Base-by-base conservation (phyloP, 2,113 vertebrate genomes). In the Ornithorhynchus anatinus region DNA sequence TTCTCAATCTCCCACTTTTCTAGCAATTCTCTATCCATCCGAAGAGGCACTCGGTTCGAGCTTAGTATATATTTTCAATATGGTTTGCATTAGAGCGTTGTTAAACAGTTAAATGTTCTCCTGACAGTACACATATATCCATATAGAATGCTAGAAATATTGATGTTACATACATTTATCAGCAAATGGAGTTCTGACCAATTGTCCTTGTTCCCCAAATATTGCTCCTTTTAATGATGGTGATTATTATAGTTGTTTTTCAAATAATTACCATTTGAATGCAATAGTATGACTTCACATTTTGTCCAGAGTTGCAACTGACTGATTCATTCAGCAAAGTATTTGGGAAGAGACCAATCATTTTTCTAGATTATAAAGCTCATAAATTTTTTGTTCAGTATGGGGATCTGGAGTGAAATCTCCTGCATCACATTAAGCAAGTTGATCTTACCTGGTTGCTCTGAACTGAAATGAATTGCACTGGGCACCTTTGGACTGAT, bases 311-410 rank as follows among this genome's bases (percentile, higher is more conserved):
- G 4, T 31, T 20, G 5, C 11, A 4, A 19, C 15, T 69, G 44
- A 69, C 58, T 75, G 69, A 67, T 79, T 80, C 85, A 69, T 80
- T 79, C 68, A 79, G 77, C 75, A 59, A 42, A 77, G 67, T 0
- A 1, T 3, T 35, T 23, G 27, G 29, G 13, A 59, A 68, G 23
- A 71, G 32, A 32, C 8, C 44, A 54, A 22, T 62, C 39, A 71
- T 27, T 71, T 83, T 84, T 84, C 65, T 70, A 68, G 58, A 80
- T 80, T 77, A 85, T 50, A 71, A 52, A 59, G 42, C 40, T 79
- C 48, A 60, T 77, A 73, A 83, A 72, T 64, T 72, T 62, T 51
- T 79, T 33, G 29, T 64, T 61, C 69, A 83, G 76, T 61, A 57
- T 79, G 51, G 54, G 11, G 66, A 54, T 69, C 63, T 15, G 39